Evolutionary conservation across 2,888 invertebrate species (phyloP).

Genomic region (Entomobrya multifasciata): DNA sequence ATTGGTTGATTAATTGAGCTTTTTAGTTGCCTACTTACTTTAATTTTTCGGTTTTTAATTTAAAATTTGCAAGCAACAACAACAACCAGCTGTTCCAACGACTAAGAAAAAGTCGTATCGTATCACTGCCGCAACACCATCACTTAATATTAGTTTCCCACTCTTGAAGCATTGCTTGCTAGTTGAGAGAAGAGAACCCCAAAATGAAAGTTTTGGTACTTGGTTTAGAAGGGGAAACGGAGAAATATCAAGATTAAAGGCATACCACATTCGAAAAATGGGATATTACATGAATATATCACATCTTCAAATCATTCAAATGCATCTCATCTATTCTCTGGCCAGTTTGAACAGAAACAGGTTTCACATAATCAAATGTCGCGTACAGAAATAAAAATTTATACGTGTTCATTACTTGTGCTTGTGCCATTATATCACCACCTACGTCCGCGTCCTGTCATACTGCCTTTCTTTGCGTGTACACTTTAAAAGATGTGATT

Average conservation of each 20-base stretch:
- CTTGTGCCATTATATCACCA: neutral
- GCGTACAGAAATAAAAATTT: neutral
- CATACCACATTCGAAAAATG: neutral
- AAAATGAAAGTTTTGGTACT: constrained; percentile 45
- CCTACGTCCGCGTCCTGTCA: neutral
- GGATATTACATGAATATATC: too few species aligned
- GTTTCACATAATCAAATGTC: too few species aligned
- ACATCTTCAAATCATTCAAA: neutral
- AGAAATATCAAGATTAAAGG: constrained; percentile 5
- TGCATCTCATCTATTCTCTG: neutral
- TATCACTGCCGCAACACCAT: constrained; percentile 25
- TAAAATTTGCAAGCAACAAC: too few species aligned
- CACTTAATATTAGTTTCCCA: constrained; percentile 56
- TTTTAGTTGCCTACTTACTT: too few species aligned
- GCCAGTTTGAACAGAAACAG: neutral
- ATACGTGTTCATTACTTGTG: constrained; percentile 29
- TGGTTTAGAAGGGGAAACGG: constrained; percentile 27
- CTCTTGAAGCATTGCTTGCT: neutral
- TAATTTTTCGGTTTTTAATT: too few species aligned
- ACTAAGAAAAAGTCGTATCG: too few species aligned
- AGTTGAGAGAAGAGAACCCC: constrained; percentile 36
- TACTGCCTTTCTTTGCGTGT: neutral
- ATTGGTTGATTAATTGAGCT: too few species aligned
- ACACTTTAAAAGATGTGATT: too few species aligned
- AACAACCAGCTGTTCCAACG: too few species aligned